A percentile compares a stretch with the other conserved stretches of the same genome.
phyloP scores from a whole-genome alignment of 2,888 invertebrate species.

The Osedax fenrisi region DNA sequence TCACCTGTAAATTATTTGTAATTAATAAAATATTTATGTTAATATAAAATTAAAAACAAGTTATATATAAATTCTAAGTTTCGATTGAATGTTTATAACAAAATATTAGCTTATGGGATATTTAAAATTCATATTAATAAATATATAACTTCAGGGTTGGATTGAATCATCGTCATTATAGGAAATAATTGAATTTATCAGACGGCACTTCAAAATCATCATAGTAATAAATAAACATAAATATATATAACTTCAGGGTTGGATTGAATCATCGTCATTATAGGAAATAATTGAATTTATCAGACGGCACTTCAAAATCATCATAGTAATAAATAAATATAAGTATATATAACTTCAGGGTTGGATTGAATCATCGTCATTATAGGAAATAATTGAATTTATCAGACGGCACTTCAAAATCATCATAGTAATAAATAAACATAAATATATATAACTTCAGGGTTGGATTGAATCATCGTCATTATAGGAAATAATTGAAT shows the following conservation, averaged over 20 bases:
- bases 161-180: neutral
- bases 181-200: neutral
- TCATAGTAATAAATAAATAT: neutral
- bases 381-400: neutral
- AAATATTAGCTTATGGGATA: too few species aligned
- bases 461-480: neutral
- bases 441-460: neutral
- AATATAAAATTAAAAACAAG: too few species aligned
- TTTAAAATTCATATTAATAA: neutral
- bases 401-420: neutral
- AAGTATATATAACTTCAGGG: neutral
- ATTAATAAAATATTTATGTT: neutral
- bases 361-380: neutral
- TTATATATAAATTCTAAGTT: too few species aligned
- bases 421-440: neutral
- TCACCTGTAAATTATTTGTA: conserved; percentile 38
- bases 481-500: neutral
- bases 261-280: neutral
- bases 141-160: neutral
- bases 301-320: neutral
- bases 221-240: neutral
- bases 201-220: neutral
- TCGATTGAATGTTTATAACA: too few species aligned
- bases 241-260: neutral
- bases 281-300: neutral